phyloP scores from a whole-genome alignment of 2,113 vertebrate genomes.

The Turnix velox region DNA sequence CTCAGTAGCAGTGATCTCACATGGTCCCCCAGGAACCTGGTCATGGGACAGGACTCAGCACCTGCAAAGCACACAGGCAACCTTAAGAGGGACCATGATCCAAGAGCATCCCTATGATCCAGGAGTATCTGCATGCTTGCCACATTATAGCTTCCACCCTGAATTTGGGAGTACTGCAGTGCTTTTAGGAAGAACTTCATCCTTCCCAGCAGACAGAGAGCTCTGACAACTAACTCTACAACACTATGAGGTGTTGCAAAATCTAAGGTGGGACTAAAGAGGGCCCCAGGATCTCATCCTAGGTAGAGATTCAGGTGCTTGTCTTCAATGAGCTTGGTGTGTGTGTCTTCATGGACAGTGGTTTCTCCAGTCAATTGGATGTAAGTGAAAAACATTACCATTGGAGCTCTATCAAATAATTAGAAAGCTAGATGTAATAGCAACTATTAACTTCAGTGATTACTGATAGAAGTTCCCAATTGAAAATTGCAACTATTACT shows the following conservation, averaged over 20 bases:
- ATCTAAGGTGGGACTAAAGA: neutral
- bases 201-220: neutral
- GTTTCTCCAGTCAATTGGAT: neutral
- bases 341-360: neutral
- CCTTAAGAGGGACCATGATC: fast-evolving
- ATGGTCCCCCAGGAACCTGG: neutral
- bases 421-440: neutral
- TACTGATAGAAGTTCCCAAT: neutral
- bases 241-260: neutral
- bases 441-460: neutral
- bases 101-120: fast-evolving
- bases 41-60: neutral
- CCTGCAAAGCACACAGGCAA: neutral
- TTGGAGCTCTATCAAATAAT: neutral
- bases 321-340: neutral
- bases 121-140: neutral
- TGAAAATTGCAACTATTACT: neutral
- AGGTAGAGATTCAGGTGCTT: neutral
- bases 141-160: neutral
- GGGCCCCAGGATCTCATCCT: neutral
- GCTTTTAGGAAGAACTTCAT: neutral
- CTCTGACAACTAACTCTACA: neutral
- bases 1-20: neutral
- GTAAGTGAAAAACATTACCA: neutral
- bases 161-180: neutral